Percentiles rank a stretch among this genome's conserved stretches.
phyloP scores from a whole-genome alignment of 2,797 vertebrate species.

The Gymnodraco acuticeps region DNA sequence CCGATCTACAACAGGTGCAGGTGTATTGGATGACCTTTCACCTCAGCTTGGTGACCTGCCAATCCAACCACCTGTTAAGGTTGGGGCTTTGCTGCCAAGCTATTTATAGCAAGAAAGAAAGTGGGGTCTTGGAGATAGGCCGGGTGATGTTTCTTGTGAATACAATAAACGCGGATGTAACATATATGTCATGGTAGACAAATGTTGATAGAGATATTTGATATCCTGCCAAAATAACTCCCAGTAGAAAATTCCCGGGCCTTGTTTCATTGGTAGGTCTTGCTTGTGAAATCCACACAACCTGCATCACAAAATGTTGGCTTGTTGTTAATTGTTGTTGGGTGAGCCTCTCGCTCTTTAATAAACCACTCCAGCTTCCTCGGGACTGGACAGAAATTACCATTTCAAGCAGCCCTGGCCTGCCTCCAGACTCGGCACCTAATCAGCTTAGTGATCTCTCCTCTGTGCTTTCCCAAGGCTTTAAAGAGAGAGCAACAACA shows the following conservation, averaged over 20 bases:
- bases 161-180: slow-evolving; percentile 9
- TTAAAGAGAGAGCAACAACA: slow-evolving; percentile 42
- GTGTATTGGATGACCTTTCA: slow-evolving; percentile 63
- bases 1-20: slow-evolving; percentile 66
- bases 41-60: slow-evolving; percentile 44
- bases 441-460: slow-evolving; percentile 64
- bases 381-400: slow-evolving; percentile 56
- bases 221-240: slow-evolving; percentile 13
- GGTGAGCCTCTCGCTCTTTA: slow-evolving; percentile 47
- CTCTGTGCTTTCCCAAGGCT: slow-evolving; percentile 40
- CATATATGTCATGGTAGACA: background rate
- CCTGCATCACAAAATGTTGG: slow-evolving; percentile 41
- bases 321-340: slow-evolving; percentile 50
- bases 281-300: slow-evolving; percentile 43
- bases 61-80: slow-evolving; percentile 67
- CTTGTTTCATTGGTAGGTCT: slow-evolving; percentile 15
- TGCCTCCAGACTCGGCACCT: slow-evolving; percentile 54
- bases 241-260: background rate
- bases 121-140: slow-evolving; percentile 15
- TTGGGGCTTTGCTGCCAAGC: slow-evolving; percentile 24
- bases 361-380: slow-evolving; percentile 56
- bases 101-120: slow-evolving; percentile 56
- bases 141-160: slow-evolving; percentile 2
- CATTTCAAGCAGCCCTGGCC: slow-evolving; percentile 55
- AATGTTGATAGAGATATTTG: background rate